These are phyloP conservation scores for Isichthys henryi DNA, from an alignment of 2,113 vertebrate species.

Conservation along the genomic window DNA sequence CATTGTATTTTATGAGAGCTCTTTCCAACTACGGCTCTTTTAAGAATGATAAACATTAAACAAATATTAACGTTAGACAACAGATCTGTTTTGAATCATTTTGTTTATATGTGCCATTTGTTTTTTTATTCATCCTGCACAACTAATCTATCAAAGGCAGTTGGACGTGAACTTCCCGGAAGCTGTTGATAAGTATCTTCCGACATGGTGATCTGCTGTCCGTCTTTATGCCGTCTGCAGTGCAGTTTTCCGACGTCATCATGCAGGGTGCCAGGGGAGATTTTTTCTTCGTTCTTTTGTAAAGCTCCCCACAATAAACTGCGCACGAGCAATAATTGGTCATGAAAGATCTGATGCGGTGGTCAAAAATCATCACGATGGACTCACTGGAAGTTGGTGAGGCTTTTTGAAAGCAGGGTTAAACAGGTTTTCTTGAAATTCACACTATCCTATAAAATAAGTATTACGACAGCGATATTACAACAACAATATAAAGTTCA, in stretches of 20 bases:
- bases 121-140: not conserved
- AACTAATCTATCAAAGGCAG: not conserved
- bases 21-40: not conserved
- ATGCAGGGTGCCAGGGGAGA: not conserved
- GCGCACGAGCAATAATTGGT: not conserved
- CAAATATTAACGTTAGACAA: not conserved
- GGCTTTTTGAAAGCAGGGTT: not conserved
- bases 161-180: slow-evolving; percentile 31
- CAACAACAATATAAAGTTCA: not conserved
- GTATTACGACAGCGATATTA: not conserved
- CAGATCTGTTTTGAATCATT: not conserved
- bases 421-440: not conserved
- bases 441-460: not conserved
- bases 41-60: not conserved
- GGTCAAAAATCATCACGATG: not conserved
- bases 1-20: not conserved
- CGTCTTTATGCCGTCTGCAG: not conserved
- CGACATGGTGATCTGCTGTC: not conserved
- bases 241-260: slow-evolving; percentile 45
- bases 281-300: not conserved
- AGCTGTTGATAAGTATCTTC: slow-evolving; percentile 35
- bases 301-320: not conserved
- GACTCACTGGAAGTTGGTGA: not conserved
- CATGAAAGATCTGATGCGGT: not conserved
- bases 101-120: slow-evolving; percentile 1